A percentile compares a stretch with the other conserved stretches of the same genome.
Evolutionary conservation across 1,140 invertebrate species (phyloP).

Genomic region (Phortica variegata): DNA sequence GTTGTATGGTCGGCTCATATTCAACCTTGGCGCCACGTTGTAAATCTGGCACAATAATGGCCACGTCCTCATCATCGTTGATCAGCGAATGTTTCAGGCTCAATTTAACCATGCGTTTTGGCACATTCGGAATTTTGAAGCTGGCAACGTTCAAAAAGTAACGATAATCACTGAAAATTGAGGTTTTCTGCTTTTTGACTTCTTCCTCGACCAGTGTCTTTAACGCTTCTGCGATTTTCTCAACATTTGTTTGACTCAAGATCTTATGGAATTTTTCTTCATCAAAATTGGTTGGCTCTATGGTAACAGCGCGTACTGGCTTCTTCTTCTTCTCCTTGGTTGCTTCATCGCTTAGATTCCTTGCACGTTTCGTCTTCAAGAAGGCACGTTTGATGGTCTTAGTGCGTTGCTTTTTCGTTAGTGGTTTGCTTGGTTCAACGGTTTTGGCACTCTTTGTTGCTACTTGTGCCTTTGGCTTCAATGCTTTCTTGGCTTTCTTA

Average conservation of each 20-base stretch:
- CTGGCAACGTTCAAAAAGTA: slow-evolving; percentile 40
- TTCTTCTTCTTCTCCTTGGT: slow-evolving; percentile 9
- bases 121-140: slow-evolving; percentile 47
- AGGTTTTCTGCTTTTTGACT: slow-evolving; percentile 32
- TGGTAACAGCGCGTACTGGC: slow-evolving; percentile 23
- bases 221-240: slow-evolving; percentile 34
- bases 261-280: slow-evolving; percentile 40
- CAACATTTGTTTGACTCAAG: slow-evolving; percentile 30
- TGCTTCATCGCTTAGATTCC: neutral
- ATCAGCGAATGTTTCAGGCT: slow-evolving; percentile 60
- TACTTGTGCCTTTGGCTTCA: no score
- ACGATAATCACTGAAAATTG: slow-evolving; percentile 44
- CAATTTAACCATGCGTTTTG: slow-evolving; percentile 47
- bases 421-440: slow-evolving; percentile 10
- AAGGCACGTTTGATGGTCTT: neutral
- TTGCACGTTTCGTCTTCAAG: neutral
- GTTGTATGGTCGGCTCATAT: slow-evolving; percentile 62
- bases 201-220: slow-evolving; percentile 35
- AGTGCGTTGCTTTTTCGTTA: neutral
- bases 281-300: slow-evolving; percentile 24
- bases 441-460: no score
- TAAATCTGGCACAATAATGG: slow-evolving; percentile 60
- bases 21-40: slow-evolving; percentile 60
- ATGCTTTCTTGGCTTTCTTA: slow-evolving; percentile 9
- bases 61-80: slow-evolving; percentile 59